phyloP scores from a whole-genome alignment of 2,888 invertebrate species.

The Aelia acuminata region DNA sequence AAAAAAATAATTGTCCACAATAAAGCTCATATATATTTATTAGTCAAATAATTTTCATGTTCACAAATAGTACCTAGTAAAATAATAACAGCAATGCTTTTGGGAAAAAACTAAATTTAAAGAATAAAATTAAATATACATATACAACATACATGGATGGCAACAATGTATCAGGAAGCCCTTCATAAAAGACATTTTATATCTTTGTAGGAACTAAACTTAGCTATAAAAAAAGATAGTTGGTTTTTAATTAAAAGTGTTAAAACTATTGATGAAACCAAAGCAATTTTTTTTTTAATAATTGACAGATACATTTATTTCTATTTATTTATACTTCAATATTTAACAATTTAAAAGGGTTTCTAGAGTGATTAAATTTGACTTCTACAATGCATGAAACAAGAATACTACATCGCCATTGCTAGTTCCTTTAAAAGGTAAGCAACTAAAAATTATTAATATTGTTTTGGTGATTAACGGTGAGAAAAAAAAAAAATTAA shows the following conservation, averaged over 20 bases:
- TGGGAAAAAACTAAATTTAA: not conserved
- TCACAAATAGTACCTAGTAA: not conserved
- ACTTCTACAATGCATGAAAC: constrained; percentile 25
- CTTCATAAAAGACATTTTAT: constrained; percentile 42
- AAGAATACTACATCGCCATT: not conserved
- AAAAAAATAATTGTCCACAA: not conserved
- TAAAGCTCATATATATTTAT: constrained; percentile 43
- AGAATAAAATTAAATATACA: constrained; percentile 8
- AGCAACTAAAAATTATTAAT: constrained; percentile 35
- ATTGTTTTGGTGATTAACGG: constrained; percentile 31
- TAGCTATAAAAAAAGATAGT: not conserved
- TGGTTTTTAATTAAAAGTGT: not conserved
- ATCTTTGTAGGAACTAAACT: constrained; percentile 33
- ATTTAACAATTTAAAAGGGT: constrained; percentile 4
- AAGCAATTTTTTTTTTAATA: not conserved
- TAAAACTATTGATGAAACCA: constrained; percentile 9
- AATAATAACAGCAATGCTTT: constrained; percentile 43
- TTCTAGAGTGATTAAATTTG: not conserved
- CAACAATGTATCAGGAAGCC: constrained; percentile 46
- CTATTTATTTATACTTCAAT: constrained; percentile 27
- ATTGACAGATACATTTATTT: not conserved
- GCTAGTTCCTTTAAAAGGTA: constrained; percentile 28
- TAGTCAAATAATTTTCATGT: constrained; percentile 18
- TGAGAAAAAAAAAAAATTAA: constrained; percentile 14
- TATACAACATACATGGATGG: constrained; percentile 39